Conservation (phyloP, 1,140 invertebrate species). For the roundworm (Caenorhabditis elegans) region DNA sequence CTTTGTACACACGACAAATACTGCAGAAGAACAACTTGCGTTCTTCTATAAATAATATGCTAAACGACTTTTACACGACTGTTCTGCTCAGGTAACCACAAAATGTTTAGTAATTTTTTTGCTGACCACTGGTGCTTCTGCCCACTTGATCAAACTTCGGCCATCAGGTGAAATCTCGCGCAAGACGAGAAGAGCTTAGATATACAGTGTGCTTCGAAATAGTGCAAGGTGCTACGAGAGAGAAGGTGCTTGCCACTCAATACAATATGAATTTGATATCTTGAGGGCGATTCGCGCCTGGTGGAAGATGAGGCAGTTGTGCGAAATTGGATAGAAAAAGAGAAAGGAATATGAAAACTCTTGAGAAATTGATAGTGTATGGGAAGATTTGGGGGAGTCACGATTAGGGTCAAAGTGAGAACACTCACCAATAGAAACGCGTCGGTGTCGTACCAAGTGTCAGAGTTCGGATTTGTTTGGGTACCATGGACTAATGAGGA, state of each 20-base stretch:
- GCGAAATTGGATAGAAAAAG: neutral
- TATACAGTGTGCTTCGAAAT: slow-evolving; percentile 1
- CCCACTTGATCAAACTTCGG: slow-evolving; percentile 22
- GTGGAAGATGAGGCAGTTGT: neutral
- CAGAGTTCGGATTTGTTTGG: slow-evolving; percentile 11
- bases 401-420: neutral
- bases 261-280: slow-evolving; percentile 26
- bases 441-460: slow-evolving; percentile 54
- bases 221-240: neutral
- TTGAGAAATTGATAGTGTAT: slow-evolving; percentile 14
- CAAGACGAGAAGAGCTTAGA: neutral
- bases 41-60: too few relatives aligned
- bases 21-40: too few relatives aligned
- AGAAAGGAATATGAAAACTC: neutral
- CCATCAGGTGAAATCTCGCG: slow-evolving; percentile 22
- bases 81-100: too few relatives aligned
- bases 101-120: neutral
- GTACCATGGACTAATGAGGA: slow-evolving; percentile 34
- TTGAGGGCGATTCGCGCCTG: neutral
- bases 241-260: neutral
- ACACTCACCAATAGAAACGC: slow-evolving; percentile 50
- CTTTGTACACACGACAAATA: too few relatives aligned
- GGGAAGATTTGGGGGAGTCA: neutral
- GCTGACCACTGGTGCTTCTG: slow-evolving; percentile 1
- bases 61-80: too few relatives aligned